phyloP scores from a whole-genome alignment of 2,888 invertebrate species.

The Cyrtodaria siliqua region DNA sequence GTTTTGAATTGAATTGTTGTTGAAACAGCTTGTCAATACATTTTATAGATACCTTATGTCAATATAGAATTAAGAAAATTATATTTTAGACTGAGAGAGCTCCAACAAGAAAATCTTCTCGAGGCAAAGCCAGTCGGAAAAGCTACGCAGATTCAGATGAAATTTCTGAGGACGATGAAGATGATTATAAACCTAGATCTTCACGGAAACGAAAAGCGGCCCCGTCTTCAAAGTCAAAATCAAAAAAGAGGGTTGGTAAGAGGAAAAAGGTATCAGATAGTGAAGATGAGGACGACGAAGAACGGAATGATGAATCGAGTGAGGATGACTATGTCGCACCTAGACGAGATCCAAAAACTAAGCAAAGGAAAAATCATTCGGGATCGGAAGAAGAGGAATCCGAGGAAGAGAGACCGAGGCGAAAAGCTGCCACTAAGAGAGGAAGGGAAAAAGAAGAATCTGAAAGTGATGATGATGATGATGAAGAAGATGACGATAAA shows the following conservation, averaged over 20 bases:
- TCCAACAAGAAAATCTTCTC: conserved; percentile 44
- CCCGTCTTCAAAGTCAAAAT: conserved; percentile 15
- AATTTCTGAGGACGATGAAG: conserved; percentile 54
- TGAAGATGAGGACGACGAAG: conserved; percentile 27
- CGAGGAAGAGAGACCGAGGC: conserved; percentile 47
- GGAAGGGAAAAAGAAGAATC: conserved; percentile 42
- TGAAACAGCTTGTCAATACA: too few relatives aligned
- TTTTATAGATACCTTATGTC: too few relatives aligned
- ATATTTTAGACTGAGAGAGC: conserved; percentile 4
- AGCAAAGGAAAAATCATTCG: conserved; percentile 48
- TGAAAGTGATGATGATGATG: conserved; percentile 71
- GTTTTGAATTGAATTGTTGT: too few relatives aligned
- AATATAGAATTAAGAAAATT: too few relatives aligned
- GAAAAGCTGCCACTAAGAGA: conserved; percentile 27
- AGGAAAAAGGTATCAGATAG: conserved; percentile 25
- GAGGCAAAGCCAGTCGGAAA: conserved; percentile 56
- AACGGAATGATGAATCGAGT: conserved; percentile 58
- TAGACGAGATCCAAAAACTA: conserved; percentile 55
- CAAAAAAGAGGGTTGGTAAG: conserved; percentile 13
- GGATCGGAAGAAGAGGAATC: conserved; percentile 60
- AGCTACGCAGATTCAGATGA: conserved; percentile 61
- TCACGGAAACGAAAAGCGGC: conserved; percentile 23
- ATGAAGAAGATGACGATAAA: conserved; percentile 66
- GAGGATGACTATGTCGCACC: conserved; percentile 65
- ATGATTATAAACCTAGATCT: conserved; percentile 46